Evolutionary conservation across 2,113 vertebrate genomes (phyloP).

Genomic region (Oenanthe melanoleuca): DNA sequence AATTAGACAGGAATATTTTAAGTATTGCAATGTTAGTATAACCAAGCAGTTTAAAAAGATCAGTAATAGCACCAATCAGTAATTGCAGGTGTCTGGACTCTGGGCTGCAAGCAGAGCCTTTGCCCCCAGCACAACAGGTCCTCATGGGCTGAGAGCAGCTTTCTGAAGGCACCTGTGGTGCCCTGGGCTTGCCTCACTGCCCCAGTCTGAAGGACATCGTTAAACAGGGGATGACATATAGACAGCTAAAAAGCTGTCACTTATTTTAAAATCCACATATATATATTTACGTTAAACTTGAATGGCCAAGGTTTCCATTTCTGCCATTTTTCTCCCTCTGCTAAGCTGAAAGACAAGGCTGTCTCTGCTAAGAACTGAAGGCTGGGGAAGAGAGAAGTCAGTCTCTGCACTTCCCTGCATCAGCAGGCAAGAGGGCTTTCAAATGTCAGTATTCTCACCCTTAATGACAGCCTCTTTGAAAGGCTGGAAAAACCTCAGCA

Average conservation of each 20-base stretch:
- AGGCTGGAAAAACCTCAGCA: not conserved
- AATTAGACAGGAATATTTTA: slow-evolving; percentile 3
- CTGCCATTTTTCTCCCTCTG: not conserved
- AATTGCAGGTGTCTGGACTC: fast-evolving
- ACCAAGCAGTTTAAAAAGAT: not conserved
- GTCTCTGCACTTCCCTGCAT: not conserved
- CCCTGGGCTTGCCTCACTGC: not conserved
- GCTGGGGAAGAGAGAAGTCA: not conserved
- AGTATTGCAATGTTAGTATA: not conserved
- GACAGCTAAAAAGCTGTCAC: not conserved
- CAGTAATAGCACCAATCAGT: not conserved
- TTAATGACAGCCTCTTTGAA: not conserved
- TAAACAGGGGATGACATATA: not conserved
- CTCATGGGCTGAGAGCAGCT: not conserved
- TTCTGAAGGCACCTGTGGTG: fast-evolving
- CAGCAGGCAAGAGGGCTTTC: not conserved
- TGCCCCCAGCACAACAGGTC: not conserved
- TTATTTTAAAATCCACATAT: not conserved
- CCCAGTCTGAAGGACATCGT: too few relatives aligned
- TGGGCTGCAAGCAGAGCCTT: not conserved
- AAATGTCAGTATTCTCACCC: not conserved
- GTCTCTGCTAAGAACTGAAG: not conserved
- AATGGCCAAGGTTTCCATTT: not conserved
- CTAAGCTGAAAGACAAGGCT: not conserved
- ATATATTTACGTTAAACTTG: not conserved